A percentile compares a stretch with the other conserved stretches of the same genome.
phyloP scores from a whole-genome alignment of 2,113 vertebrate genomes.

The Empidonax traillii region DNA sequence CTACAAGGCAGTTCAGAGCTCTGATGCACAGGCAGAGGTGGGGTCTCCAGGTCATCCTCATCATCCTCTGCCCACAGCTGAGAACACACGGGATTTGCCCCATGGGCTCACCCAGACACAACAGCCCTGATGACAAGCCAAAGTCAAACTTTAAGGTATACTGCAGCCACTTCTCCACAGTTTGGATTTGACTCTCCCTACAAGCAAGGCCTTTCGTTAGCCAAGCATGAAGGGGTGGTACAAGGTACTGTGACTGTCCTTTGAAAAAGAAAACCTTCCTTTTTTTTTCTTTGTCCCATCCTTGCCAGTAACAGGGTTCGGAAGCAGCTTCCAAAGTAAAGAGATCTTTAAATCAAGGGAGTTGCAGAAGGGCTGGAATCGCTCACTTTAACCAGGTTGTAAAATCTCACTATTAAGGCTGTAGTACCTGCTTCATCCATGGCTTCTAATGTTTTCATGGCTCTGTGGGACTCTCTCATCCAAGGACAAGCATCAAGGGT shows the following conservation, averaged over 20 bases:
- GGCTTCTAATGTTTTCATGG: conserved; percentile 61
- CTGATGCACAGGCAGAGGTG: neutral
- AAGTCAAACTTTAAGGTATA: neutral
- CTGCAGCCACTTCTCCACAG: neutral
- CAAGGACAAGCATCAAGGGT: conserved; percentile 80
- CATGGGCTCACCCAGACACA: neutral
- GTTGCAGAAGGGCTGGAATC: conserved; percentile 41
- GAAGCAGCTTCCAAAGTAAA: conserved; percentile 24
- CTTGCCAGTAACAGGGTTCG: neutral
- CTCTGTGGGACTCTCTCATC: conserved; percentile 57
- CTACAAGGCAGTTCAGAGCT: neutral
- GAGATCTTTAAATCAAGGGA: conserved; percentile 55
- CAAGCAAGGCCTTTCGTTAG: neutral
- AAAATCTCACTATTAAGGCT: conserved; percentile 51
- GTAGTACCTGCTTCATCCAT: conserved; percentile 16
- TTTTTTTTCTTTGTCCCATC: neutral
- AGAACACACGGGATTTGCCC: neutral
- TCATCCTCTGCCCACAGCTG: neutral
- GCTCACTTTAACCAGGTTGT: conserved; percentile 70
- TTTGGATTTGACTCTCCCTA: neutral
- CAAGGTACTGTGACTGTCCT: neutral
- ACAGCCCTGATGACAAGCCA: neutral
- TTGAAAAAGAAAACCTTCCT: neutral
- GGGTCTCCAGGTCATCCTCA: neutral
- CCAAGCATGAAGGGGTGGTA: neutral